phyloP scores from a whole-genome alignment of 2,113 vertebrate species.

The Caloenas nicobarica region DNA sequence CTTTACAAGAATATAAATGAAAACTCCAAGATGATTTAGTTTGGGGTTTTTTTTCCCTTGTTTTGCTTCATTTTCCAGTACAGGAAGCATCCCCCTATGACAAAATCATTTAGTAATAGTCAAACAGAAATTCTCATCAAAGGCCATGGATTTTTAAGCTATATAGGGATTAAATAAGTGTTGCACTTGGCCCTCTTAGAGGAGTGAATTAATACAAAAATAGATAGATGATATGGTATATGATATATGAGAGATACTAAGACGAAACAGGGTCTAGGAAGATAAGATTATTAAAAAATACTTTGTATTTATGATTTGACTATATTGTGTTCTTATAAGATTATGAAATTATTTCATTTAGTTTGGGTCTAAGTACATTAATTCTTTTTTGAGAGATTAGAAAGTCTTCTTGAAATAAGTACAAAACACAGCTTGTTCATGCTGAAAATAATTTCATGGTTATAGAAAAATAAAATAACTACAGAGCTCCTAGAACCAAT shows the following conservation, averaged over 20 bases:
- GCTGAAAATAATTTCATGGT: neutral
- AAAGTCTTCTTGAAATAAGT: neutral
- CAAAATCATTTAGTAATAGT: neutral
- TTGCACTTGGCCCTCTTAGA: neutral
- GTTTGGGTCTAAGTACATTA: neutral
- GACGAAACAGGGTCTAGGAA: neutral
- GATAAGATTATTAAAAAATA: neutral
- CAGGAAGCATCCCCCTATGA: neutral
- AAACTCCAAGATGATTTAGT: neutral
- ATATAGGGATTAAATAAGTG: neutral
- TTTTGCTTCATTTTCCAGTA: neutral
- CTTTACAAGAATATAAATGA: neutral
- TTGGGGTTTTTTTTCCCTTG: neutral
- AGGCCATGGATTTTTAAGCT: neutral
- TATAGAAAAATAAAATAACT: neutral
- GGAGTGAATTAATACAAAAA: neutral
- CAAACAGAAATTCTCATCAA: neutral
- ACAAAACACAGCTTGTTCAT: neutral
- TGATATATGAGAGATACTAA: neutral
- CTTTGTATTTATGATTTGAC: neutral
- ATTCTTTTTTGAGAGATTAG: neutral
- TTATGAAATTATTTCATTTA: neutral
- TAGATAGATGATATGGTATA: neutral
- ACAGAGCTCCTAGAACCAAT: neutral
- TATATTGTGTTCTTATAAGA: neutral